These are phyloP conservation scores for Setophaga coronata DNA, from an alignment of 2,113 vertebrate genomes.

Conservation along the genomic window DNA sequence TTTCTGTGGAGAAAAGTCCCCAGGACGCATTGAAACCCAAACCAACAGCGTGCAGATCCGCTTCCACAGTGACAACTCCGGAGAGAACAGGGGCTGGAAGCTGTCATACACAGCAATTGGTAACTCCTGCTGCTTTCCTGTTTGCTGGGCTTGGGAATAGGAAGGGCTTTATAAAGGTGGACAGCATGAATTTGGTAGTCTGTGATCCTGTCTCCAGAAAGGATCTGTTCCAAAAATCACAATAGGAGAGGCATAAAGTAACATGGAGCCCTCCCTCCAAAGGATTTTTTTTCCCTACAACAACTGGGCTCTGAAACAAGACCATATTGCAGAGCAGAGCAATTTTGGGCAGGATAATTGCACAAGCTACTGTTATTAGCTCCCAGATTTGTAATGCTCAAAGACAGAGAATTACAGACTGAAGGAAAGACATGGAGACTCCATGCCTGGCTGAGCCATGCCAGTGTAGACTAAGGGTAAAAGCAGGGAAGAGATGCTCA, in stretches of 20 bases:
- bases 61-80: constrained; percentile 92
- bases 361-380: neutral
- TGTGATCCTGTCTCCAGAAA: neutral
- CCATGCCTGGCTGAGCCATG: neutral
- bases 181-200: neutral
- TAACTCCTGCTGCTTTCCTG: constrained; percentile 29
- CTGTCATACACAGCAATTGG: constrained; percentile 82
- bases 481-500: neutral
- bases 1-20: constrained; percentile 87
- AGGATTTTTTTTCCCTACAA: neutral
- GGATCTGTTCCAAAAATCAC: neutral
- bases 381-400: neutral
- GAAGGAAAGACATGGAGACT: neutral
- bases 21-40: constrained; percentile 81
- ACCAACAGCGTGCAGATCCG: constrained; percentile 76
- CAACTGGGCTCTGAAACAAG: neutral
- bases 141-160: neutral
- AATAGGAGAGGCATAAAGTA: neutral
- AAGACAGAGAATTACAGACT: neutral
- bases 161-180: neutral
- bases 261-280: neutral
- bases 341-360: neutral
- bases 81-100: constrained; percentile 92
- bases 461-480: neutral
- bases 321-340: neutral